These are phyloP conservation scores for Enhydra lutris DNA, from an alignment of 2,113 vertebrate species.

Conservation along the genomic window DNA sequence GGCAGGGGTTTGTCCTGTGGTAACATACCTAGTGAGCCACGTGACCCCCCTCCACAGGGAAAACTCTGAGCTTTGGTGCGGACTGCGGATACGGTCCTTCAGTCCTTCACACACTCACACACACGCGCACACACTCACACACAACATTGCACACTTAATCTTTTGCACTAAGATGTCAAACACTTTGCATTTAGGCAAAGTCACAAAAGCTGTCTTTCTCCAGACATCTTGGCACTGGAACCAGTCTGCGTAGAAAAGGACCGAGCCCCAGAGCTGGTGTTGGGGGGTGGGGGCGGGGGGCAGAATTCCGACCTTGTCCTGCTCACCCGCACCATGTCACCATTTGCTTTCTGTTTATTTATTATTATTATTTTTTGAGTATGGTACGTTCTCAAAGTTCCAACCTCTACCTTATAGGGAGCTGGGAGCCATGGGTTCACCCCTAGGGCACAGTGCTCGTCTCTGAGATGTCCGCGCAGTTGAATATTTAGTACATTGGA, in stretches of 20 bases:
- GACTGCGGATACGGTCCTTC: too few species aligned
- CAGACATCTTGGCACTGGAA: not conserved
- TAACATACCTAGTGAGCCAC: not conserved
- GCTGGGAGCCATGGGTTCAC: too few species aligned
- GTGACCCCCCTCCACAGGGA: not conserved
- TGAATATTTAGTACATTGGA: not conserved
- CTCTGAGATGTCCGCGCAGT: not conserved
- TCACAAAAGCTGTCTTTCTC: not conserved
- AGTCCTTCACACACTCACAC: not conserved
- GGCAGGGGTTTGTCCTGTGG: not conserved
- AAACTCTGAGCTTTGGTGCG: not conserved
- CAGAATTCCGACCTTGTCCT: not conserved
- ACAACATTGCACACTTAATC: not conserved
- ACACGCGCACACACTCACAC: too few species aligned
- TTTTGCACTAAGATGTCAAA: not conserved
- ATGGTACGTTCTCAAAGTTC: not conserved
- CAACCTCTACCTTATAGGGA: too few species aligned
- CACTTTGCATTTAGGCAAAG: not conserved
- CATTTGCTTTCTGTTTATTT: not conserved
- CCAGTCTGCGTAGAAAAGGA: too few species aligned
- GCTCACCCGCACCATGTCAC: not conserved
- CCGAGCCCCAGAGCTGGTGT: not conserved
- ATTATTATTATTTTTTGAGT: not conserved
- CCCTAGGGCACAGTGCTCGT: not conserved
- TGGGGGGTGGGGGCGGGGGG: not conserved